Percentiles rank a stretch among this genome's conserved stretches.
These are phyloP conservation scores for Phrynocephalus vlangalii DNA, from an alignment of 2,797 vertebrate genomes.

Conservation along the genomic window DNA sequence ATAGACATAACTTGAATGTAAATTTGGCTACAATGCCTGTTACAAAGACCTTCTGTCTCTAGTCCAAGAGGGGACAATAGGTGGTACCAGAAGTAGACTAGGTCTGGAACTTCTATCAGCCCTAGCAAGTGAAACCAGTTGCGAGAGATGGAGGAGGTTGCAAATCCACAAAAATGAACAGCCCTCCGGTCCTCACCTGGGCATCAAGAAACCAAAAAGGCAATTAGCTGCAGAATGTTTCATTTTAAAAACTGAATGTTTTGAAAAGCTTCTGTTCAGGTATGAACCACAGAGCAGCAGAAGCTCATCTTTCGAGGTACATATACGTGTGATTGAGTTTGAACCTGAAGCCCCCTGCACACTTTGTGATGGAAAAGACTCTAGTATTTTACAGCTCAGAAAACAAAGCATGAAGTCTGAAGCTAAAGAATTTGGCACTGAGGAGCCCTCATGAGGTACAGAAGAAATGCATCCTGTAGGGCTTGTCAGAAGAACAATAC, in stretches of 20 bases:
- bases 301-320: not conserved
- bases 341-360: constrained; percentile 22
- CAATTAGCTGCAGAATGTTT: not conserved
- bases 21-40: not conserved
- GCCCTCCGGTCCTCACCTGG: too few relatives aligned
- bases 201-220: not conserved
- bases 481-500: not conserved
- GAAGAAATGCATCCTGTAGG: not conserved
- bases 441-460: not conserved
- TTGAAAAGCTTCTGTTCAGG: not conserved
- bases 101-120: too few relatives aligned
- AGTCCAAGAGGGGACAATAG: not conserved
- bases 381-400: not conserved
- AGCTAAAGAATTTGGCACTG: not conserved
- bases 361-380: not conserved
- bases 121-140: not conserved
- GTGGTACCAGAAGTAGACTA: not conserved
- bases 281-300: not conserved
- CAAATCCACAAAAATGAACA: not conserved
- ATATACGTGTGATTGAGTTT: not conserved
- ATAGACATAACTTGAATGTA: not conserved
- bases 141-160: not conserved
- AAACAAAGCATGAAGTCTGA: not conserved
- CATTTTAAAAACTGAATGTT: too few relatives aligned
- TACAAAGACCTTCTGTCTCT: not conserved